Conservation (phyloP, 2,888 invertebrate genomes). For the Agrypnus murinus region DNA sequence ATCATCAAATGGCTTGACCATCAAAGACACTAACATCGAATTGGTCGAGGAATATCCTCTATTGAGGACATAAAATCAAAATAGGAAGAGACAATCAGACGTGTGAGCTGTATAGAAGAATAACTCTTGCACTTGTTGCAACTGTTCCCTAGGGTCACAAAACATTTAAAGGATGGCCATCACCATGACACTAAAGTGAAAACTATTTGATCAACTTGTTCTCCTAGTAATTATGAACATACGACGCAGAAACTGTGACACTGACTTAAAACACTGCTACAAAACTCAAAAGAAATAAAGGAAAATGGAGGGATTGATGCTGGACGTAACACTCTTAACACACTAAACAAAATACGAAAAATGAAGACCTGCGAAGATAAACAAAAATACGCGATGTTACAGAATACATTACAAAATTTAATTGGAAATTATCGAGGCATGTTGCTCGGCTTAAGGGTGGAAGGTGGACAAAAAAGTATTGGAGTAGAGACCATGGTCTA, state of each 20-base stretch:
- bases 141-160: neutral
- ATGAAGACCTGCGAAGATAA: slow-evolving; percentile 10
- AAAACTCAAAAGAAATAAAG: neutral
- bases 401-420: slow-evolving; percentile 2
- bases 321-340: neutral
- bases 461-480: too few species aligned
- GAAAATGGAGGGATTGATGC: neutral
- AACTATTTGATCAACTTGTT: neutral
- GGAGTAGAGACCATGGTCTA: too few species aligned
- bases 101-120: slow-evolving; percentile 5
- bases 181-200: slow-evolving; percentile 13
- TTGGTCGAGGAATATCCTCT: too few species aligned
- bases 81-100: neutral
- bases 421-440: too few species aligned
- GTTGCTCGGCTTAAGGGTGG: too few species aligned
- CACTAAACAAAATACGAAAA: neutral
- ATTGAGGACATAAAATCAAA: too few species aligned
- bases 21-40: neutral
- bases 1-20: neutral
- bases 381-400: slow-evolving; percentile 1
- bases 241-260: neutral
- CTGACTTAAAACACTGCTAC: slow-evolving; percentile 7
- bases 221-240: too few species aligned
- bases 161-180: too few species aligned
- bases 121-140: neutral